A percentile compares a stretch with the other conserved stretches of the same genome.
Evolutionary conservation across 2,113 vertebrate genomes (phyloP).

Genomic region (Jaculus jaculus): DNA sequence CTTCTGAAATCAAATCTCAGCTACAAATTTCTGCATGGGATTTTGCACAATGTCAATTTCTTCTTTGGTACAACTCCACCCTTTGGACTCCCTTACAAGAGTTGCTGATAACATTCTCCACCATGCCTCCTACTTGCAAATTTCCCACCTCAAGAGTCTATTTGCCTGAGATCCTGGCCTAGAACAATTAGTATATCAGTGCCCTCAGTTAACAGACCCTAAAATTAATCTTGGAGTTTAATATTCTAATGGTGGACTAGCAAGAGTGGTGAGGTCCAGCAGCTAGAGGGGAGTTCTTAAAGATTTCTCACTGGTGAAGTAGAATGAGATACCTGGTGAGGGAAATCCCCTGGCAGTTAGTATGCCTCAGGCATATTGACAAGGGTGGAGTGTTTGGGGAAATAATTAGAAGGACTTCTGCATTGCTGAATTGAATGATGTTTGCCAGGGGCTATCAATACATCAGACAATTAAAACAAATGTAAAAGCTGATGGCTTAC

Average conservation of each 20-base stretch:
- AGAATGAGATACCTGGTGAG: neutral
- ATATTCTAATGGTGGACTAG: neutral
- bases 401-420: neutral
- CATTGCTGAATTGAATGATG: no score
- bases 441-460: neutral
- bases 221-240: neutral
- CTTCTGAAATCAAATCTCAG: neutral
- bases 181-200: neutral
- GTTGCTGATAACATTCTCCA: neutral
- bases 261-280: neutral
- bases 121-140: neutral
- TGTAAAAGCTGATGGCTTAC: neutral
- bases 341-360: neutral
- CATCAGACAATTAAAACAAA: neutral
- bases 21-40: neutral
- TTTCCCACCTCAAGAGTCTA: neutral
- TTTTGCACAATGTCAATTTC: neutral
- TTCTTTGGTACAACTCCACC: neutral
- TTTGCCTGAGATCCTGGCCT: neutral
- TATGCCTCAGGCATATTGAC: neutral
- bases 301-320: neutral
- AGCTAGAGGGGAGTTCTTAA: neutral
- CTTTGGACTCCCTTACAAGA: neutral
- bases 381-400: rapidly evolving
- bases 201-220: neutral